A percentile compares a stretch with the other conserved stretches of the same genome.
Conservation (phyloP, 1,140 invertebrate genomes). For the Aradophagus sp. region DNA sequence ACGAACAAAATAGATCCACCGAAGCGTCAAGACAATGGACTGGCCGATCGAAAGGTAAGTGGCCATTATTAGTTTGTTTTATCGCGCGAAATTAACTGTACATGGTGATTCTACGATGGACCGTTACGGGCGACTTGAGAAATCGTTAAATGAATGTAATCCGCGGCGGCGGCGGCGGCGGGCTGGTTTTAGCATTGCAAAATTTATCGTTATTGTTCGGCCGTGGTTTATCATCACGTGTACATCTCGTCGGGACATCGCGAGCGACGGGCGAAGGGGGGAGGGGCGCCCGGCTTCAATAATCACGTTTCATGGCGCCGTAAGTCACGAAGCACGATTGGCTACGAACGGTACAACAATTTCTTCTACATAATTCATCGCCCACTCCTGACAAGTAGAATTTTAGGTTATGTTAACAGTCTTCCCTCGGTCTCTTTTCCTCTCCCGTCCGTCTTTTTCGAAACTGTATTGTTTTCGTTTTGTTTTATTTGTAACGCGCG, state of each 20-base stretch:
- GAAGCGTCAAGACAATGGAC: constrained; percentile 14
- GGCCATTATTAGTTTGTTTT: constrained; percentile 17
- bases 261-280: background rate
- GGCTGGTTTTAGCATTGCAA: constrained; percentile 25
- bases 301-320: constrained; percentile 31
- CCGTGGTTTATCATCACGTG: constrained; percentile 39
- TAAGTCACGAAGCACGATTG: constrained; percentile 40
- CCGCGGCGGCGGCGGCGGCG: constrained; percentile 10
- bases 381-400: constrained; percentile 40
- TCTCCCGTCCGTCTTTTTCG: constrained; percentile 5
- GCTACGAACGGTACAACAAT: constrained; percentile 39
- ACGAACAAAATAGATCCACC: too few species aligned
- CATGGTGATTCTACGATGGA: constrained; percentile 4
- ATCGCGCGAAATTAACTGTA: constrained; percentile 46
- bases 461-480: constrained; percentile 10
- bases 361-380: constrained; percentile 53
- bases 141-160: constrained; percentile 50
- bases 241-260: constrained; percentile 26
- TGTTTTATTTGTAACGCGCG: too few species aligned
- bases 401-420: constrained; percentile 46
- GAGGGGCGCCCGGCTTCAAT: constrained; percentile 20
- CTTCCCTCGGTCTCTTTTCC: background rate
- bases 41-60: constrained; percentile 17
- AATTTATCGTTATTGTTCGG: constrained; percentile 37
- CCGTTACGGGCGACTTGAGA: constrained; percentile 43